phyloP scores from a whole-genome alignment of 2,113 vertebrate genomes.

The Ophthalmolycus amberensis region DNA sequence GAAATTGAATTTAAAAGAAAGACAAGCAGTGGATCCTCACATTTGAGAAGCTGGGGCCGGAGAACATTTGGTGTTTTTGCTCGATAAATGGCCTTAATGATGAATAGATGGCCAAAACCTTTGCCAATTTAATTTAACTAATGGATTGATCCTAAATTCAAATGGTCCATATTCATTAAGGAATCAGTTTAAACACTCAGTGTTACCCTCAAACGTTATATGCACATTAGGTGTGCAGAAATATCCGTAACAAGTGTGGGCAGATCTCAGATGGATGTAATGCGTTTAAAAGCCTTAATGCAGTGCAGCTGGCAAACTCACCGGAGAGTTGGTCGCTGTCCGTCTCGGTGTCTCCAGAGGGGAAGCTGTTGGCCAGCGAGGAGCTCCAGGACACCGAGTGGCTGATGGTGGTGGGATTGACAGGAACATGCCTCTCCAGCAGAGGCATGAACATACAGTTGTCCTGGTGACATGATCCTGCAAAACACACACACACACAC shows the following conservation, averaged over 20 bases:
- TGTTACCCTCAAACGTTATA: not conserved
- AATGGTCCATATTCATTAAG: not conserved
- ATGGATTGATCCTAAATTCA: not conserved
- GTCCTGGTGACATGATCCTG: conserved; percentile 71
- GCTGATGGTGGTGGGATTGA: conserved; percentile 57
- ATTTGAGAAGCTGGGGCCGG: not conserved
- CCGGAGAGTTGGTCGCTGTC: conserved; percentile 56
- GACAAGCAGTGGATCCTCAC: not conserved
- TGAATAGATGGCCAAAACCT: not conserved
- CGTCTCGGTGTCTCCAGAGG: conserved; percentile 51
- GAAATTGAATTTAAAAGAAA: not conserved
- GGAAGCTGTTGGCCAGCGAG: conserved; percentile 38
- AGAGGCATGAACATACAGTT: conserved; percentile 61
- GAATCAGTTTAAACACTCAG: not conserved
- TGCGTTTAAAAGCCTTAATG: not conserved
- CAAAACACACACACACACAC: conserved; percentile 1
- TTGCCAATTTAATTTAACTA: not conserved
- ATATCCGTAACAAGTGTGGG: not conserved
- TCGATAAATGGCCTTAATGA: not conserved
- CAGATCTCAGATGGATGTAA: not conserved
- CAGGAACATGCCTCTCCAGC: conserved; percentile 44
- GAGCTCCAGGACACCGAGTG: conserved; percentile 72
- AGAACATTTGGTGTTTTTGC: not conserved
- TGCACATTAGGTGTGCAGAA: not conserved
- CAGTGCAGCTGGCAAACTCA: conserved; percentile 49